Conservation (phyloP, 2,888 invertebrate species). For the Baronia brevicornis region DNA sequence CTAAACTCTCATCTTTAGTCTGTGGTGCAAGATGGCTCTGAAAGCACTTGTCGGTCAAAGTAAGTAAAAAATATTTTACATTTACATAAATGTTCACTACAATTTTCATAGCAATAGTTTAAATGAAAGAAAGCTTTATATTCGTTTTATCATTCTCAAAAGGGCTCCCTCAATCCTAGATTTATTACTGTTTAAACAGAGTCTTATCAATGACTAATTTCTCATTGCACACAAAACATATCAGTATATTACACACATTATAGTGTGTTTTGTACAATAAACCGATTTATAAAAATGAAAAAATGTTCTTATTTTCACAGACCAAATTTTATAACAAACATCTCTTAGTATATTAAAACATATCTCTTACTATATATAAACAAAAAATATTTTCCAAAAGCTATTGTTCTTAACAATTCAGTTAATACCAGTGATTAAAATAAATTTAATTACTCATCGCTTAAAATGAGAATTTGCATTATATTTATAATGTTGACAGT, state of each 20-base stretch:
- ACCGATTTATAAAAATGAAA: too few relatives aligned
- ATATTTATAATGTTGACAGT: constrained; percentile 3
- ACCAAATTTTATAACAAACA: too few relatives aligned
- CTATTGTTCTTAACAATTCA: too few relatives aligned
- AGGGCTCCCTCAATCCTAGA: constrained; percentile 1
- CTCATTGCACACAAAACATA: too few relatives aligned
- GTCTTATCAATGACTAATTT: constrained; percentile 45
- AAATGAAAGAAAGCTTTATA: too few relatives aligned
- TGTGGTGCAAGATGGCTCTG: constrained; percentile 84
- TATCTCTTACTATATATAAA: constrained; percentile 1
- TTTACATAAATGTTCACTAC: constrained; percentile 7
- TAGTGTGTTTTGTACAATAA: too few relatives aligned
- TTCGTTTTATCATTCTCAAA: too few relatives aligned
- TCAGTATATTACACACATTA: too few relatives aligned
- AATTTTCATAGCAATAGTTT: constrained; percentile 9
- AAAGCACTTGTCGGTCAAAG: constrained; percentile 91
- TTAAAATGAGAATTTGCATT: not conserved
- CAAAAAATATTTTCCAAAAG: too few relatives aligned
- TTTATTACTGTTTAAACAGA: too few relatives aligned
- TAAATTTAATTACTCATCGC: not conserved
- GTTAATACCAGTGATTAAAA: not conserved
- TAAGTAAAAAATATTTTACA: constrained; percentile 74
- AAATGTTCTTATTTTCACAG: too few relatives aligned
- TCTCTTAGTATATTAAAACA: constrained; percentile 23
- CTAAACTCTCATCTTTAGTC: constrained; percentile 32